These are phyloP conservation scores for Engraulis encrasicolus DNA, from an alignment of 2,113 vertebrate genomes.

Conservation along the genomic window DNA sequence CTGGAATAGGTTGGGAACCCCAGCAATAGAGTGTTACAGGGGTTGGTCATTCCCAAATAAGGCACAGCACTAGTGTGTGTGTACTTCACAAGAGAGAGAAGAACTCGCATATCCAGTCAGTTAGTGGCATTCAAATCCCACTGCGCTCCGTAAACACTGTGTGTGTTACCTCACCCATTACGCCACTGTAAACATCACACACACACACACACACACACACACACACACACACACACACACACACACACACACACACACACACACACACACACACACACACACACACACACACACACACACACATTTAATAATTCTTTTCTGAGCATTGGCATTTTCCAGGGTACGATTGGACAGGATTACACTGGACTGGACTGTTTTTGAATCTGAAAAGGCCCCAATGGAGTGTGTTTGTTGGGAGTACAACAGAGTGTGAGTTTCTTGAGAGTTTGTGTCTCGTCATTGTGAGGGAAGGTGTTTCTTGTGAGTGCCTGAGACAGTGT, in stretches of 20 bases:
- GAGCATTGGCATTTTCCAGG: background rate
- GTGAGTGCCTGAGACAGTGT: too few species aligned
- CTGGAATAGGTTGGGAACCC: too few species aligned
- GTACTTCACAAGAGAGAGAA: background rate
- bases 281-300: background rate
- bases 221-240: background rate
- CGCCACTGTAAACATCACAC: conserved; percentile 9
- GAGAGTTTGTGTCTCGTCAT: too few species aligned
- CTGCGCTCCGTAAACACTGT: background rate
- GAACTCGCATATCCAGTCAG: background rate
- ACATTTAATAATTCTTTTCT: background rate
- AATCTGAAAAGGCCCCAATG: background rate
- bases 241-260: background rate
- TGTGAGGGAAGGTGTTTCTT: too few species aligned
- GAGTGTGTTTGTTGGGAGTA: background rate
- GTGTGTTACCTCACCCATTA: conserved; percentile 8
- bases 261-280: background rate
- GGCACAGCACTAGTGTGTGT: background rate
- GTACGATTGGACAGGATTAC: background rate
- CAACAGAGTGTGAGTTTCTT: too few species aligned
- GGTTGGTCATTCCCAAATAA: background rate
- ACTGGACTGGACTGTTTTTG: background rate
- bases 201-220: background rate
- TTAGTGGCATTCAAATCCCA: background rate
- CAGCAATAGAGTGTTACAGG: background rate